phyloP scores from a whole-genome alignment of 2,888 invertebrate genomes.

The Drosophila barbarae region DNA sequence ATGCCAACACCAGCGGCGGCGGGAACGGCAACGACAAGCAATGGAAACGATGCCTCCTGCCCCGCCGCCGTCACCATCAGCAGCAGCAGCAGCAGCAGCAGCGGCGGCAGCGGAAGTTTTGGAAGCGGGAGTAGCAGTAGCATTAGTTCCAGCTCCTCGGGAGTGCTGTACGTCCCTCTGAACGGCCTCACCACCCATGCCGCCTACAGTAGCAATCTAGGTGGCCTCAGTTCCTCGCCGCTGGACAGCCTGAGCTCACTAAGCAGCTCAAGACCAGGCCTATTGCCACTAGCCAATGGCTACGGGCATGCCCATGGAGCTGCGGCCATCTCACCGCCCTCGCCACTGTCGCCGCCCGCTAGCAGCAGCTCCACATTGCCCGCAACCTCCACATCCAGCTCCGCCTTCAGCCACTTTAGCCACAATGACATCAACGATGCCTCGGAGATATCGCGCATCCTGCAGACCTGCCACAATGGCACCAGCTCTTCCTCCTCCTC shows the following conservation, averaged over 20 bases:
- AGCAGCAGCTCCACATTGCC: slow-evolving; percentile 25
- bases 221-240: slow-evolving; percentile 14
- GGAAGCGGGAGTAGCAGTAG: background rate
- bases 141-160: slow-evolving; percentile 19
- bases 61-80: slow-evolving; percentile 1
- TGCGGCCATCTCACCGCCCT: slow-evolving; percentile 54
- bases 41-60: slow-evolving; percentile 8
- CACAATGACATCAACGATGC: slow-evolving; percentile 79
- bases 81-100: background rate
- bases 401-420: slow-evolving; percentile 50
- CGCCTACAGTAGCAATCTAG: slow-evolving; percentile 57
- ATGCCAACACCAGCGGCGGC: slow-evolving; percentile 14
- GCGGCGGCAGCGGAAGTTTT: background rate
- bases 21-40: slow-evolving; percentile 17
- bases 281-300: slow-evolving; percentile 52
- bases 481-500: slow-evolving; percentile 57
- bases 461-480: slow-evolving; percentile 80
- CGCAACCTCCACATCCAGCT: slow-evolving; percentile 19
- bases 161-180: slow-evolving; percentile 58
- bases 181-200: slow-evolving; percentile 57
- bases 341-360: slow-evolving; percentile 13
- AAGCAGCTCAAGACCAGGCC: slow-evolving; percentile 30
- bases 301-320: slow-evolving; percentile 42
- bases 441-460: slow-evolving; percentile 79
- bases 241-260: slow-evolving; percentile 27